Base-by-base conservation (phyloP, 2,113 vertebrate species). In the Xiphophorus hellerii region DNA sequence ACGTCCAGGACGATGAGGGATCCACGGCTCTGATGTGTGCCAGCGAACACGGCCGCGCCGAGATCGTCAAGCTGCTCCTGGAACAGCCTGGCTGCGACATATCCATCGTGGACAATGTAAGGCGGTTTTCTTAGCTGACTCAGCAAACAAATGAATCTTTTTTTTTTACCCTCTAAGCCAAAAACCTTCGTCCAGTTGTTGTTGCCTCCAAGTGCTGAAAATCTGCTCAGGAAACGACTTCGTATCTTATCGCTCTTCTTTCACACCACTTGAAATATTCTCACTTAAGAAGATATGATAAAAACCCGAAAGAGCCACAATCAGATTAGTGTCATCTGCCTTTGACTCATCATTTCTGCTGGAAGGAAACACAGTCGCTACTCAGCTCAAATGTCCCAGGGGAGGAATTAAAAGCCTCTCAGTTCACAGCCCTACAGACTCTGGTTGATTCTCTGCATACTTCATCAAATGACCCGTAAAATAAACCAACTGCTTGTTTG, bases 21-120 rank as follows among this genome's bases (percentile, higher is more conserved):
- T 98, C 97, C 0, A 99, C 98, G 0, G 97, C 98, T 0, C 94
- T 99, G 15, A 99, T 99, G 97, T 99, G 97, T 0, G 97, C 98
- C 81, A 97, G 97, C 0, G 97, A 99, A 78, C 97, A 98, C 0
- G 97, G 98, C 17, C 96, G 95, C 0, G 62, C 93, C 0, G 96
- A 98, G 87, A 98, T 96, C 0, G 98, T 98, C 62, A 95, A 88
- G 66, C 81, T 98, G 85, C 94, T 99, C 70, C 91, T 99, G 85
- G 95, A 96, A 39, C 96, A 97, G 90, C 94, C 96, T 0, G 90
- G 92, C 35, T 99, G 98, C 0, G 90, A 98, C 83, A 81, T 96
- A 20, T 94, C 96, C 79, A 91, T 98, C 0, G 66, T 95, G 65
- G 97, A 99, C 80, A 96, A 96, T 0, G 98, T 99, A 92, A 95